Conservation (phyloP, 2,797 vertebrate species). For the Molossus alvarezi region DNA sequence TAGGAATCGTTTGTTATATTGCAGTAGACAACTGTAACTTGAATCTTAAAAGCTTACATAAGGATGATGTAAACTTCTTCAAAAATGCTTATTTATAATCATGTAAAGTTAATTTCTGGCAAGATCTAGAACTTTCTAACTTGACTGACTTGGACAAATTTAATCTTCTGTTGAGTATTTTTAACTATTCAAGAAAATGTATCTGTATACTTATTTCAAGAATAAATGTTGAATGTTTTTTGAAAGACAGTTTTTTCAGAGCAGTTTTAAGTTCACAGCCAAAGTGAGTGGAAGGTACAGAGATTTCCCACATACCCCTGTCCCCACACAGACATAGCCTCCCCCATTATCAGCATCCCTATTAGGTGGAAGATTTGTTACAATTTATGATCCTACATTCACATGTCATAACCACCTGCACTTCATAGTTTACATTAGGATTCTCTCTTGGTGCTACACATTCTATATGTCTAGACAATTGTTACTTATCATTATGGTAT, state of each 20-base stretch:
- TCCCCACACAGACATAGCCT: neutral
- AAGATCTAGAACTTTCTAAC: slow-evolving; percentile 53
- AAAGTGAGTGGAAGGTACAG: neutral
- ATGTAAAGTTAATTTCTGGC: slow-evolving; percentile 65
- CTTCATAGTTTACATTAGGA: neutral
- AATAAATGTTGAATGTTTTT: slow-evolving; percentile 42
- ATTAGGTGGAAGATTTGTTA: neutral
- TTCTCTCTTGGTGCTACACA: neutral
- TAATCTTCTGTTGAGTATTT: slow-evolving; percentile 57
- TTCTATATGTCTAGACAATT: neutral
- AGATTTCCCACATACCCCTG: neutral
- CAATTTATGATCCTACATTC: neutral
- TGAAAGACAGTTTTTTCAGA: neutral
- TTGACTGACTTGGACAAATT: slow-evolving; percentile 64
- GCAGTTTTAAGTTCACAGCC: neutral
- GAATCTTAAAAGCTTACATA: slow-evolving; percentile 47
- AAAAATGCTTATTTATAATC: slow-evolving; percentile 65
- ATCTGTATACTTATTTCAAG: slow-evolving; percentile 60
- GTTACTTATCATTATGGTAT: neutral
- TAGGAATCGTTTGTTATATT: neutral
- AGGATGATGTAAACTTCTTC: slow-evolving; percentile 50
- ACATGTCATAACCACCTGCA: neutral
- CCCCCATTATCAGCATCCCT: neutral
- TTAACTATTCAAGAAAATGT: slow-evolving; percentile 69
- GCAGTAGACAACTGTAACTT: neutral